These are phyloP conservation scores for Drosophila borborema DNA, from an alignment of 2,888 invertebrate genomes.

Conservation along the genomic window DNA sequence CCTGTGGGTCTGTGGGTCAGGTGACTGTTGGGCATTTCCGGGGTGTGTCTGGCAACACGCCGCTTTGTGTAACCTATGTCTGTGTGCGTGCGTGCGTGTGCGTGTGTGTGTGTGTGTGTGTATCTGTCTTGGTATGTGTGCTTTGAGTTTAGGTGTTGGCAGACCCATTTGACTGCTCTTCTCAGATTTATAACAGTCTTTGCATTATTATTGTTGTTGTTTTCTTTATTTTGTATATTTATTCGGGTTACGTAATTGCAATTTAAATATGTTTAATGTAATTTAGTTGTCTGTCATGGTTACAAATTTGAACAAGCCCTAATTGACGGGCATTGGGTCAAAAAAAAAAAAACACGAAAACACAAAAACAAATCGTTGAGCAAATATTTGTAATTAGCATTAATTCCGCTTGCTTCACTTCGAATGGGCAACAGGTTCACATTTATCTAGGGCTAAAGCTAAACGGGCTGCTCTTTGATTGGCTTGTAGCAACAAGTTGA, in stretches of 20 bases:
- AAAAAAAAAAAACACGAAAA: background rate
- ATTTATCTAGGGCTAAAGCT: background rate
- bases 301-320: slow-evolving; percentile 27
- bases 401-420: slow-evolving; percentile 36
- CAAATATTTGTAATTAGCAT: slow-evolving; percentile 74
- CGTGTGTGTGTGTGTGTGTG: background rate
- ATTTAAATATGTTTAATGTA: slow-evolving; percentile 77
- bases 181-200: slow-evolving; percentile 57
- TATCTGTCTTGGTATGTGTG: slow-evolving; percentile 10
- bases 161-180: slow-evolving; percentile 54
- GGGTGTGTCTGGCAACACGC: slow-evolving; percentile 52
- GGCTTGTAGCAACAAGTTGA: slow-evolving; percentile 58
- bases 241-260: slow-evolving; percentile 74
- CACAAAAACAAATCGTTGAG: slow-evolving; percentile 51
- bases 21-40: slow-evolving; percentile 42
- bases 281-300: slow-evolving; percentile 49
- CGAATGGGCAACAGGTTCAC: slow-evolving; percentile 58
- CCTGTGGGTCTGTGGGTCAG: slow-evolving; percentile 45
- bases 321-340: slow-evolving; percentile 56
- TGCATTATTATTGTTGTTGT: slow-evolving; percentile 26
- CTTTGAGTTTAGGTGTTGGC: slow-evolving; percentile 52
- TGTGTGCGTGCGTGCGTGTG: background rate
- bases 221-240: slow-evolving; percentile 37
- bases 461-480: background rate
- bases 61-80: slow-evolving; percentile 4